A percentile compares a stretch with the other conserved stretches of the same genome.
Evolutionary conservation across 30 jellyfish, hydroid and myxozoan genomes (phyloP).

Genomic region (Clytia hemisphaerica): DNA sequence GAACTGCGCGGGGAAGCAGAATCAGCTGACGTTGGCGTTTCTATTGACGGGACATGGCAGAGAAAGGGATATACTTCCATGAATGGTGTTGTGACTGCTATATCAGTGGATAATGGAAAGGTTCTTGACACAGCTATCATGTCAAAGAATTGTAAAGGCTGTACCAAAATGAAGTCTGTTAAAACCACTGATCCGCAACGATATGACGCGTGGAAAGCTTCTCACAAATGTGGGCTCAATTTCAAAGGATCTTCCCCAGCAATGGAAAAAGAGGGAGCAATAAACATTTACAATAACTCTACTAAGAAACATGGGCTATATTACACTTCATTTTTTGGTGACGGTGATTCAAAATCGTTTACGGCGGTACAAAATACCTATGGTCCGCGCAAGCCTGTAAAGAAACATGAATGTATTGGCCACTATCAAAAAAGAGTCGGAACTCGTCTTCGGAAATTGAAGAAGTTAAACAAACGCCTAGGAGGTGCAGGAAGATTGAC

Average conservation of each 20-base stretch:
- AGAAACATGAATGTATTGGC: conserved; percentile 36
- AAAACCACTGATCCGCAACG: conserved; percentile 12
- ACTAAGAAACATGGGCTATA: background rate
- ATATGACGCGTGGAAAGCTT: conserved; percentile 1
- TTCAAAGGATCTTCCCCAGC: background rate
- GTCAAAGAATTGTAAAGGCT: conserved; percentile 12
- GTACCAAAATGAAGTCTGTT: conserved; percentile 9
- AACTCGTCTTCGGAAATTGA: conserved; percentile 18
- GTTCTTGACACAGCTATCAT: conserved; percentile 10
- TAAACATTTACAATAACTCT: background rate
- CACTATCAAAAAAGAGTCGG: conserved; percentile 35
- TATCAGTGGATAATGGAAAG: background rate
- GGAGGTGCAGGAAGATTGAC: conserved; percentile 47
- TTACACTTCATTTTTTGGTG: conserved; percentile 17
- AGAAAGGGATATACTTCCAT: background rate
- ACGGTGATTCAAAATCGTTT: conserved; percentile 20
- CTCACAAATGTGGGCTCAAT: background rate
- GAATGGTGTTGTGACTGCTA: background rate
- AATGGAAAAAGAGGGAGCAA: background rate
- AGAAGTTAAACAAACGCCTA: conserved; percentile 15
- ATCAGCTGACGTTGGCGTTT: background rate
- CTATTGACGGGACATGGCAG: conserved; percentile 1
- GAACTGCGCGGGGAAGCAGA: background rate
- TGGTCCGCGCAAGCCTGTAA: conserved; percentile 1
- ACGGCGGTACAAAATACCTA: conserved; percentile 8